These are phyloP conservation scores for Pristionchus exspectatus DNA, from an alignment of 2,888 invertebrate species.

Conservation along the genomic window DNA sequence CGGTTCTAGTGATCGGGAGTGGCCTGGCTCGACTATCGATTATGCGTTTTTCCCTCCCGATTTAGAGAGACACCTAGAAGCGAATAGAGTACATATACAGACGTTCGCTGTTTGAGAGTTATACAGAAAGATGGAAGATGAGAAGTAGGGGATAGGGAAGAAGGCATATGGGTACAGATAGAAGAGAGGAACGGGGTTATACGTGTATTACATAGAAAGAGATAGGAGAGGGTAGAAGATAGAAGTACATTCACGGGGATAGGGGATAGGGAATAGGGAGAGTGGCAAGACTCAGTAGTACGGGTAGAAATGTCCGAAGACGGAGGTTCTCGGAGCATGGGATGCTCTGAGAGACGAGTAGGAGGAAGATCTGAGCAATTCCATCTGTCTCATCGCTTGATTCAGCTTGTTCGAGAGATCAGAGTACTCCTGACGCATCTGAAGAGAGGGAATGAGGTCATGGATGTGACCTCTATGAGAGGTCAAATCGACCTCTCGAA, in stretches of 20 bases:
- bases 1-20: slow-evolving; percentile 38
- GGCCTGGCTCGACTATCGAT: slow-evolving; percentile 22
- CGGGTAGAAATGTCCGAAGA: slow-evolving; percentile 78
- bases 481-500: background rate
- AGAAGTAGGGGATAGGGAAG: slow-evolving; percentile 11
- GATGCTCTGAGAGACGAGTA: slow-evolving; percentile 72
- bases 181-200: slow-evolving; percentile 40
- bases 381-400: slow-evolving; percentile 77
- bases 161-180: slow-evolving; percentile 39
- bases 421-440: slow-evolving; percentile 77
- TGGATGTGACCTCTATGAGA: background rate
- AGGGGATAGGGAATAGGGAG: background rate
- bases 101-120: slow-evolving; percentile 46
- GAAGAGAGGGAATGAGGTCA: slow-evolving; percentile 57
- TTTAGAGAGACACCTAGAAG: slow-evolving; percentile 45
- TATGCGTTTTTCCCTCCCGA: slow-evolving; percentile 27
- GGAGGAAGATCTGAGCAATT: slow-evolving; percentile 76
- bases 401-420: slow-evolving; percentile 75
- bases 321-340: slow-evolving; percentile 74
- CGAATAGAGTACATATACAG: slow-evolving; percentile 49
- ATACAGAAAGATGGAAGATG: slow-evolving; percentile 19
- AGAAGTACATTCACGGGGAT: slow-evolving; percentile 51
- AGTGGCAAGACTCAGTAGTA: slow-evolving; percentile 70
- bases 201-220: slow-evolving; percentile 52
- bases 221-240: slow-evolving; percentile 21